A percentile compares a stretch with the other conserved stretches of the same genome.
Evolutionary conservation across 1,140 invertebrate species (phyloP).

Genomic region (Campoletis sonorensis): DNA sequence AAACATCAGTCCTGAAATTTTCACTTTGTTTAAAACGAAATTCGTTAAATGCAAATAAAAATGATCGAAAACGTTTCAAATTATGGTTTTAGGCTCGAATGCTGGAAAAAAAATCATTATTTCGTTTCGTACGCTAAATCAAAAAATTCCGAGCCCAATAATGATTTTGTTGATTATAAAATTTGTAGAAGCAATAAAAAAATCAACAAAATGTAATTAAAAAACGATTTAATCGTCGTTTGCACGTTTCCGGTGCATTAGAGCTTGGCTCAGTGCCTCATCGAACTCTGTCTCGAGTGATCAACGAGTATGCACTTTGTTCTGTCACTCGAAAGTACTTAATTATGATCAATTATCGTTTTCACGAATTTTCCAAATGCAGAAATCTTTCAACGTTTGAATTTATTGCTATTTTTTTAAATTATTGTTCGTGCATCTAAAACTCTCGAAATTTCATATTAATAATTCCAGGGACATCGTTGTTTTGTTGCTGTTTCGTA

Average conservation of each 20-base stretch:
- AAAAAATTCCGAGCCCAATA: too few relatives aligned
- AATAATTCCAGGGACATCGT: not conserved
- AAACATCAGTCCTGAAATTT: too few relatives aligned
- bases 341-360: slow-evolving; percentile 26
- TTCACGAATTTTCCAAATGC: not conserved
- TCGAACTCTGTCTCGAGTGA: not conserved
- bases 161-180: too few relatives aligned
- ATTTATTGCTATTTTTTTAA: not conserved
- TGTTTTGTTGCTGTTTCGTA: not conserved
- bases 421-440: not conserved
- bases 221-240: not conserved
- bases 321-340: slow-evolving; percentile 22
- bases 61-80: too few relatives aligned
- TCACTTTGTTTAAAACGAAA: too few relatives aligned
- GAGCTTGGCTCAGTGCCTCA: slow-evolving; percentile 23
- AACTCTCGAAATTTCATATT: not conserved
- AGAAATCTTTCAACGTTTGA: not conserved
- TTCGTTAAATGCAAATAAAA: too few relatives aligned
- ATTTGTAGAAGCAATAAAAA: too few relatives aligned
- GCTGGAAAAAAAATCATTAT: too few relatives aligned
- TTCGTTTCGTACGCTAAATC: too few relatives aligned
- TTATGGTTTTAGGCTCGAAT: too few relatives aligned
- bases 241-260: slow-evolving; percentile 17
- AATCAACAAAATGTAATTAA: too few relatives aligned
- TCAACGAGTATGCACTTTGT: not conserved